Evolutionary conservation across 1,140 invertebrate species (phyloP), one percentile per base, ranked within the genome.

Genomic region (Piezodorus guildinii): DNA sequence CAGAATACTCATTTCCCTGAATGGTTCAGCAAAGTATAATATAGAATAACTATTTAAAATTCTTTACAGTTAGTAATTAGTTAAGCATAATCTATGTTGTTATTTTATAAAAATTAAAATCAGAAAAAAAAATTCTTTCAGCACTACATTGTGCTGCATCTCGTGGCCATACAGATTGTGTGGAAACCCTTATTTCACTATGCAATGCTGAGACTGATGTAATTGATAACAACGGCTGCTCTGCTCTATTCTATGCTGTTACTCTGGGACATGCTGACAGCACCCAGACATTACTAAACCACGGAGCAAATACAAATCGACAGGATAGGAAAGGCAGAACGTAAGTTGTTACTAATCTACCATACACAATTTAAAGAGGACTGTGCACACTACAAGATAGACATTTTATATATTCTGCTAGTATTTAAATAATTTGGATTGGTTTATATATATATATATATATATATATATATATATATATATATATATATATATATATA

Each of bases 71-170:
- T 1, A 10, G 4, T 10, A 8, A 10, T 39, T 39, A 39, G 1
- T 12, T 39, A 6, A 39, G 34, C 9, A 10, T 39, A 39, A 12
- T 39, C 12, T 39, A 10, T 10, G 34, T 39, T 10, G 12, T 39
- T 39, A 1, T 6, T 39, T 10, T 39, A 10, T 39, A 6, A 39
- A 39, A 10, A 12, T 39, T 10, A 4, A 39, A 4, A 39, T 12
- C 12, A 39, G 34, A 39, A 39, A 30, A 39, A 39, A 39, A 5
- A 39, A 10, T 39, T 10, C 12, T 73, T 72, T 45, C 71, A 74
- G 94, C 93, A 0, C 74, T 98, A 17, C 96, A 98, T 72, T 98
- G 95, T 77, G 95, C 95, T 0, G 92, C 95, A 0, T 95, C 91
- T 16, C 79, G 95, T 64, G 96, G 96, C 4, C 93, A 98, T 73